Base-by-base conservation (phyloP, 2,797 vertebrate species). In the Arctocebus calabarensis region DNA sequence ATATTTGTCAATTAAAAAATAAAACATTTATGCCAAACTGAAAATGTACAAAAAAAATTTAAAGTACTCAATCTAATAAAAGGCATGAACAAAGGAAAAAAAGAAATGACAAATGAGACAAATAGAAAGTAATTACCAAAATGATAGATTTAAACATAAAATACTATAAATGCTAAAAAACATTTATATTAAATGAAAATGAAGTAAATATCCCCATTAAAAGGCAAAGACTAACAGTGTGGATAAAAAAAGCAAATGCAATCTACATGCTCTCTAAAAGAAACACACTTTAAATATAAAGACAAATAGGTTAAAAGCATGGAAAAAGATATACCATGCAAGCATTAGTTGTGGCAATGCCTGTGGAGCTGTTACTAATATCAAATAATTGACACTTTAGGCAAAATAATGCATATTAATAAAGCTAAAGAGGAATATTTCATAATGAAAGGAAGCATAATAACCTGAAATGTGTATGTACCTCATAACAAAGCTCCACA, bases 231-330 rank as follows among this genome's bases (percentile, higher is more conserved):
- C 8, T 86, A 32, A 78, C 43, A 93, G 43, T 70, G 4, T 45
- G 62, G 34, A 91, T 73, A 57, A 83, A 94, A 94, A 91, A 85
- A 43, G 29, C 48, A 90, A 77, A 27, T 62, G 52, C 37, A 88
- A 77, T 32, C 32, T 32, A 74, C 29, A 92, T 37, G 43, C 6
- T 64, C 7, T 57, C 61, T 48, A 48, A 1, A 81, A 86, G 27
- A 95, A 91, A 90, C 13, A 85, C 20, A 83, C 34, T 66, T 94
- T 59, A 88, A 90, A 87, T 66, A 84, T 59, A 64, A 66, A 92
- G 52, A 75, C 40, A 86, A 14, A 73, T 1, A 59, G 52, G 52
- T 75, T 74, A 70, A 62, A 87, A 90, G 8, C 25, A 66, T 14
- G 12, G 29, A 81, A 27, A 66, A 91, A 93, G 29, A 84, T 29